A percentile compares a stretch with the other conserved stretches of the same genome.
phyloP scores from a whole-genome alignment of 2,797 vertebrate genomes.

The Melanotaenia trifasciata region DNA sequence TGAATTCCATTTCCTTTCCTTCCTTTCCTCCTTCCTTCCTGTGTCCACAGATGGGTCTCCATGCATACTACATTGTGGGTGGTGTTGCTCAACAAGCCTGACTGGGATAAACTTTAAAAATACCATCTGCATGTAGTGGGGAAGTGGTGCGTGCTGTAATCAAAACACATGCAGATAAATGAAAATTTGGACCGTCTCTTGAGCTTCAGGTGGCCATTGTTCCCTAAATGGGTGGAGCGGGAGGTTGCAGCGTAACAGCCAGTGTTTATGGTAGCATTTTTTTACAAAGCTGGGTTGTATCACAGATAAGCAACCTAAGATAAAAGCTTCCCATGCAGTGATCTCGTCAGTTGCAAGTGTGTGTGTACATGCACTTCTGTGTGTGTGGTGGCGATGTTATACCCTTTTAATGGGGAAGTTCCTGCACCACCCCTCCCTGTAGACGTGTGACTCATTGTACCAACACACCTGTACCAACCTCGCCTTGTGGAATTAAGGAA shows the following conservation, averaged over 20 bases:
- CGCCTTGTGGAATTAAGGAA: constrained; percentile 43
- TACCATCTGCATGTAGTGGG: not conserved
- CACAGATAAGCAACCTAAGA: constrained; percentile 1
- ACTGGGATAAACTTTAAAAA: constrained; percentile 13
- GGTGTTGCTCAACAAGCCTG: constrained; percentile 22
- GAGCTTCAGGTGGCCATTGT: constrained; percentile 18
- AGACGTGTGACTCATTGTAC: constrained; percentile 54
- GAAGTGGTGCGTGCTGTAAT: constrained; percentile 12
- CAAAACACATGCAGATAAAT: constrained; percentile 50
- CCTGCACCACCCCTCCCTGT: not conserved
- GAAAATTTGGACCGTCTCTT: constrained; percentile 16
- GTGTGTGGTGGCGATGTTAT: not conserved
- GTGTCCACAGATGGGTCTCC: constrained; percentile 57
- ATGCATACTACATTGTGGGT: constrained; percentile 3
- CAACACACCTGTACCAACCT: constrained; percentile 59
- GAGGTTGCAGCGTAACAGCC: not conserved
- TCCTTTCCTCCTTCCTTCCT: constrained; percentile 68
- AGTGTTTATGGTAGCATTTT: not conserved
- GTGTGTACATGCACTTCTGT: constrained; percentile 4
- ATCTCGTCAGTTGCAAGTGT: not conserved
- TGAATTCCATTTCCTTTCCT: constrained; percentile 64
- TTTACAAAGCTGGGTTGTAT: not conserved
- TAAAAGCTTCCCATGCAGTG: not conserved
- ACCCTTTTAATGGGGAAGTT: constrained; percentile 29
- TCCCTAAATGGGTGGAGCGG: not conserved